phyloP scores from a whole-genome alignment of 2,888 invertebrate species.

The Bellardia pandia region DNA sequence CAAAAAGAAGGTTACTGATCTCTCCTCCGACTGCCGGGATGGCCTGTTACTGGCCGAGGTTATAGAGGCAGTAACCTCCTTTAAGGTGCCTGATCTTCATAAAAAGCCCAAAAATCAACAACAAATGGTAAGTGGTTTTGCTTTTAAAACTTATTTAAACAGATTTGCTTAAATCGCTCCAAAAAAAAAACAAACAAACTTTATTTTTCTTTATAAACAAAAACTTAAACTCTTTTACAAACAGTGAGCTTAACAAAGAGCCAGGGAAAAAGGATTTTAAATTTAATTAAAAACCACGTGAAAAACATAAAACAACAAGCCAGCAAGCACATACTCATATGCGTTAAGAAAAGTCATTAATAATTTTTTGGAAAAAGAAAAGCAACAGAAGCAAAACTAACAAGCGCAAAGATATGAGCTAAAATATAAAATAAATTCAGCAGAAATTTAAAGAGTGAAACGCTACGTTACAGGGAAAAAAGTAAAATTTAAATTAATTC shows the following conservation, averaged over 20 bases:
- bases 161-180: constrained; percentile 1
- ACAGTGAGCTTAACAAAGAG: constrained; percentile 44
- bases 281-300: constrained; percentile 65
- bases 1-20: constrained; percentile 92
- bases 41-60: constrained; percentile 96
- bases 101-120: constrained; percentile 94
- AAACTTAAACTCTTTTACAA: background rate
- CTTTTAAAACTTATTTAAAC: no score
- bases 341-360: constrained; percentile 66
- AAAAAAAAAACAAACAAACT: background rate
- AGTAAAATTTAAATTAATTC: no score
- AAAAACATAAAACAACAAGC: constrained; percentile 5
- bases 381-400: constrained; percentile 13
- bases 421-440: background rate
- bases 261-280: constrained; percentile 44
- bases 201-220: constrained; percentile 4
- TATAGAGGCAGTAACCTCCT: constrained; percentile 94
- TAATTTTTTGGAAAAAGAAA: constrained; percentile 40
- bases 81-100: constrained; percentile 90
- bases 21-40: constrained; percentile 96
- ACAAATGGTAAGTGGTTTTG: constrained; percentile 92
- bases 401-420: background rate
- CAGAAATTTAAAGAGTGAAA: background rate
- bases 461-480: no score
- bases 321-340: background rate